Evolutionary conservation across 2,888 invertebrate species (phyloP), one percentile per base, ranked within the genome.

Genomic region (Drosophila longiperda): DNA sequence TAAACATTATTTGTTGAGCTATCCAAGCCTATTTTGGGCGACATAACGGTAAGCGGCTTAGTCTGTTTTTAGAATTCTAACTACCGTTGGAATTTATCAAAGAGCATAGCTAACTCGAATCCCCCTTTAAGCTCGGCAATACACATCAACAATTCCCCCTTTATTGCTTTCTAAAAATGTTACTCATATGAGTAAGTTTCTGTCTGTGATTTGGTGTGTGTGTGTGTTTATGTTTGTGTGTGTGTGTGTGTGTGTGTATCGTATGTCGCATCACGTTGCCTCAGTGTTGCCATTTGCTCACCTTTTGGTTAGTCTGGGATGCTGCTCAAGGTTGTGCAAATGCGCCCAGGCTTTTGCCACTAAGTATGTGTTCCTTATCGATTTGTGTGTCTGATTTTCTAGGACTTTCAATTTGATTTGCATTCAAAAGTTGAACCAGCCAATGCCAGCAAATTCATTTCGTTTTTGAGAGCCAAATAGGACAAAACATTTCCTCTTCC

Each of bases 391-490:
- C 55, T 66, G 61, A 71, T 62, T 58, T 64, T 71, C 52, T 33
- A 53, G 59, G 38, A 67, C 54, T 80, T 29, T 11, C 59, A 76
- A 72, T 78, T 72, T 65, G 66, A 80, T 78, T 78, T 79, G 75
- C 75, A 80, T 79, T 61, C 33, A 54, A 66, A 79, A 70, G 71
- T 61, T 66, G 53, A 63, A 32, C 15, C 55, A 61, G 49, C 80
- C 71, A 80, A 71, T 80, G 71, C 64, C 66, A 53, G 62, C 76
- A 76, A 76, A 67, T 65, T 78, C 80, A 78, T 72, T 58, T 73
- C 71, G 53, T 36, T 40, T 40, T 36, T 40, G 23, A 15, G 38
- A 20, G 29, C 52, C 57, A 53, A 72, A 58, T 53, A 40, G 57
- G 15, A 64, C 64, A 45, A 20, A 20, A 20, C 23, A 55, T 38